phyloP scores from a whole-genome alignment of 2,888 invertebrate species.

The Dione juno region DNA sequence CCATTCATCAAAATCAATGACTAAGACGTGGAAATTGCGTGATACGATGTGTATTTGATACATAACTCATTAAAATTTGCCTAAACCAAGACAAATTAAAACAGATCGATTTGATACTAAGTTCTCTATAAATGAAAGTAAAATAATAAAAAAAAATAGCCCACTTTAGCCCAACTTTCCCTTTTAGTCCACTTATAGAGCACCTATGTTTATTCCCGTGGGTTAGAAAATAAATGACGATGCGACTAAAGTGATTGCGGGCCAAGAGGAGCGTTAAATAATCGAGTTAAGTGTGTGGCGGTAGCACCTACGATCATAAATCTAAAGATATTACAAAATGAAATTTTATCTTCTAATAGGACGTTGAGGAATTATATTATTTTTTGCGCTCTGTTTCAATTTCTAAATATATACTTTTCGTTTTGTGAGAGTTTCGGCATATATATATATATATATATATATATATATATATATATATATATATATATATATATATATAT shows the following conservation, averaged over 20 bases:
- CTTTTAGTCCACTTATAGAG: background rate
- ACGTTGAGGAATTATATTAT: slow-evolving; percentile 66
- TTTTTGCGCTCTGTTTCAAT: background rate
- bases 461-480: no score
- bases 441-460: no score
- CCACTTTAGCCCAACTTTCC: background rate
- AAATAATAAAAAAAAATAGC: background rate
- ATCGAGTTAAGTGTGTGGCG: slow-evolving; percentile 58
- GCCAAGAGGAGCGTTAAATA: slow-evolving; percentile 54
- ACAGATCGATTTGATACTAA: no score
- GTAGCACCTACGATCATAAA: slow-evolving; percentile 60
- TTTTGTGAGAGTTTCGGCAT: no score
- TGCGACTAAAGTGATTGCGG: slow-evolving; percentile 43
- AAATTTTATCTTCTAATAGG: slow-evolving; percentile 64
- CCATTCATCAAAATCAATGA: no score
- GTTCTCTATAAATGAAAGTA: no score
- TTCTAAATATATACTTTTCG: background rate
- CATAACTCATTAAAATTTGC: no score
- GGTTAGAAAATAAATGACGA: slow-evolving; percentile 44
- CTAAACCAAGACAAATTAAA: no score
- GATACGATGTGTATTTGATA: no score
- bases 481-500: no score
- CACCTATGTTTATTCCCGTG: background rate
- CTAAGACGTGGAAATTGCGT: no score
- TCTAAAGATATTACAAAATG: slow-evolving; percentile 65